phyloP scores from a whole-genome alignment of 2,797 vertebrate species.

The Gallinago nigripennis region DNA sequence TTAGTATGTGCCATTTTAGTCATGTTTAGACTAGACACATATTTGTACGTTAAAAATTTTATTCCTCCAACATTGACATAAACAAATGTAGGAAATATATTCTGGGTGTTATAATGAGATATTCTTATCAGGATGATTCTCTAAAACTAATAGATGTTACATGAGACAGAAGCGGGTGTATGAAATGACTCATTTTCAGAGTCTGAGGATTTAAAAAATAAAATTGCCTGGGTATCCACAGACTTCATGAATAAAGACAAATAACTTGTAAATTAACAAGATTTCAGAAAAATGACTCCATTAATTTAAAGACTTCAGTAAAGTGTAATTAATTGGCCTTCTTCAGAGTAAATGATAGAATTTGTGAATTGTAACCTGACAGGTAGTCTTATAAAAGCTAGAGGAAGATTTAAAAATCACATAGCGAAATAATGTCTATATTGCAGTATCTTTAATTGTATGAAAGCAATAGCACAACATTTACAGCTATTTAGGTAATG shows the following conservation, averaged over 20 bases:
- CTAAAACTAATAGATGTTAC: not conserved
- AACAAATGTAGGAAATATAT: not conserved
- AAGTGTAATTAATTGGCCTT: not conserved
- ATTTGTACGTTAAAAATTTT: not conserved
- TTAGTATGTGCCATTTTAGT: not conserved
- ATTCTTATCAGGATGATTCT: not conserved
- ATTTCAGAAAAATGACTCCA: not conserved
- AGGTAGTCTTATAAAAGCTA: not conserved
- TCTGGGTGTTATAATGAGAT: not conserved
- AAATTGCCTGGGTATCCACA: not conserved
- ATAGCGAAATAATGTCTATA: not conserved
- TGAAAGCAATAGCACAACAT: not conserved
- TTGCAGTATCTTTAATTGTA: not conserved
- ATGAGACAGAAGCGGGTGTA: not conserved
- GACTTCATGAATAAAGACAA: not conserved
- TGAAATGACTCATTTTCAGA: conserved; percentile 1
- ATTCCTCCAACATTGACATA: not conserved
- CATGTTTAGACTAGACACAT: not conserved
- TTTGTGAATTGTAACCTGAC: not conserved
- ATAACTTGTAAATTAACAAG: not conserved
- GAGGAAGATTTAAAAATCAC: not conserved
- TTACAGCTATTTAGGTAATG: conserved; percentile 5
- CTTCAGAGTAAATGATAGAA: not conserved
- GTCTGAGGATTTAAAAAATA: not conserved
- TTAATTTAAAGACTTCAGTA: not conserved